Base-by-base conservation (phyloP, 2,113 vertebrate genomes). In the Todiramphus saurophagus region DNA sequence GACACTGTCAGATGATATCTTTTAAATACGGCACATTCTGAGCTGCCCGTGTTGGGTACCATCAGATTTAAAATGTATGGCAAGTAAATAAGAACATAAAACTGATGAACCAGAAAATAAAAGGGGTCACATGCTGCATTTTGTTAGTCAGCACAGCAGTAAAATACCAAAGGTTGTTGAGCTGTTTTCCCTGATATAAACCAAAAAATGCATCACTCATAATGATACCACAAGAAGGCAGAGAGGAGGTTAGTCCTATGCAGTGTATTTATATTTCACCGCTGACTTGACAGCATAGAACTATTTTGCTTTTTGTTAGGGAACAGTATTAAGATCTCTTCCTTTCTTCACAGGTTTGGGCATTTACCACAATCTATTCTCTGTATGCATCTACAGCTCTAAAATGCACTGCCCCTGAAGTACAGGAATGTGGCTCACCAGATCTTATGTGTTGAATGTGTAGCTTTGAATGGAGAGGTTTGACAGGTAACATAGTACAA, bases 11-110 rank as follows among this genome's bases (percentile, higher is more conserved):
- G 56, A 39, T 11, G 9, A 3, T 90, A 31, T 7, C 25, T 89
- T 81, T n/a, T 83, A 69, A 90, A 69, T 46, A 9, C 27, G 63
- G 21, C 13, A 2, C 68, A 3, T 56, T 94, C 63, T 53, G 60
- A 86, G 35, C 79, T 50, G 33, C 56, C 21, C 56, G 16, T 33
- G 39, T 33, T 89, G 59, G n/a, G 44, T 53, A 75, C 44, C 25
- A 44, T 53, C 62, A 73, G 53, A 37, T 78, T 73, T 87, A 58
- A 89, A 94, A 81, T 5, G 24, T 73, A 46, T 27, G 28, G 86
- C 33, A 79, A 92, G 74, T 82, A 92, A 96, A 82, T 87, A 92
- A 81, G 64, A 87, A 25, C 31, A 50, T 64, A 75, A 96, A 96
- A 79, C 33, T 48, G 72, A 93, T 93, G 89, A 95, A 92, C 69